Evolutionary conservation across 2,797 vertebrate genomes (phyloP).

Genomic region (Netta rufina): DNA sequence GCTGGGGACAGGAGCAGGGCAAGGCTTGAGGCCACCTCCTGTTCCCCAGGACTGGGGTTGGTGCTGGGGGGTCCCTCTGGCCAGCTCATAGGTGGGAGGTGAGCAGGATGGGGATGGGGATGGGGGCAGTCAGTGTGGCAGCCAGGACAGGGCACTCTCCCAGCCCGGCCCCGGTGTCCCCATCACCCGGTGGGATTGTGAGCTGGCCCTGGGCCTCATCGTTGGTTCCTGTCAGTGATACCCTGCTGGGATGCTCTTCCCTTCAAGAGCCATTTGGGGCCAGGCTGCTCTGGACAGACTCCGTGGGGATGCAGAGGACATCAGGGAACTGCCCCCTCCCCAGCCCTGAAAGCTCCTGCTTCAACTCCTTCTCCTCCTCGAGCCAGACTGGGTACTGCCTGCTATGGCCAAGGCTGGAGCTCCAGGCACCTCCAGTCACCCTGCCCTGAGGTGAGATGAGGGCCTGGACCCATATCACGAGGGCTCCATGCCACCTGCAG

Average conservation of each 20-base stretch:
- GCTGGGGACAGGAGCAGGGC: fast-evolving
- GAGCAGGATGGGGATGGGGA: background rate
- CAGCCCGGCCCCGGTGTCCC: background rate
- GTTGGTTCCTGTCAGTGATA: background rate
- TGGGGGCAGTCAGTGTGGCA: fast-evolving
- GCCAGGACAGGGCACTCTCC: background rate
- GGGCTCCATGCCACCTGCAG: fast-evolving
- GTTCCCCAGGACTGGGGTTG: background rate
- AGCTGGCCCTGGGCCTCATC: background rate
- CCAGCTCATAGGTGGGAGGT: background rate
- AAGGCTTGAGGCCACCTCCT: background rate
- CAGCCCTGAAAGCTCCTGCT: background rate
- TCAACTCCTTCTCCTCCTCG: fast-evolving
- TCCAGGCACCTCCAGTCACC: fast-evolving
- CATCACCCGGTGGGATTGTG: background rate
- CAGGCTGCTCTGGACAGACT: background rate
- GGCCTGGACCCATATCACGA: fast-evolving
- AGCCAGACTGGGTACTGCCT: background rate
- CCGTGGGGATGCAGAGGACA: background rate
- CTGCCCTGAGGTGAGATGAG: fast-evolving
- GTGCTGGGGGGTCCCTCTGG: too few relatives aligned
- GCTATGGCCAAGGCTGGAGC: fast-evolving
- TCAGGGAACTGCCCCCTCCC: background rate
- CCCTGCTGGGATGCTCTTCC: background rate
- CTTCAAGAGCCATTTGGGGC: background rate